A percentile compares a stretch with the other conserved stretches of the same genome.
phyloP scores from a whole-genome alignment of 1,140 invertebrate species.

The Achroia grisella region DNA sequence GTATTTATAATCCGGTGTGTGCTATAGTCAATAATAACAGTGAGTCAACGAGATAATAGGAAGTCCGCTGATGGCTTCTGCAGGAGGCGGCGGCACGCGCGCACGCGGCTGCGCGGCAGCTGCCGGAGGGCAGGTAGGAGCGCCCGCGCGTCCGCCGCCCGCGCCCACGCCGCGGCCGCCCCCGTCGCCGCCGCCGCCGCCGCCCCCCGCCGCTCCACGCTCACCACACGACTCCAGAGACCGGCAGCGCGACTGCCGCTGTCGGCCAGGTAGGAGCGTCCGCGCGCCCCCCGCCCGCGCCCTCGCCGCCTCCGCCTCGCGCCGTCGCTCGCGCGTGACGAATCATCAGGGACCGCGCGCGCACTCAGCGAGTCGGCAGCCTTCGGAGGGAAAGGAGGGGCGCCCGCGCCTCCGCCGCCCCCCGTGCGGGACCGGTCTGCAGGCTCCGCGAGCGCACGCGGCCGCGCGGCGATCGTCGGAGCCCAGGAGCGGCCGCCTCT shows the following conservation, averaged over 20 bases:
- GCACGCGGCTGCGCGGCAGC: conserved; percentile 20
- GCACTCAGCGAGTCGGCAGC: too few relatives aligned
- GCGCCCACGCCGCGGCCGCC: too few relatives aligned
- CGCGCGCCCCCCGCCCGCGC: conserved; percentile 14
- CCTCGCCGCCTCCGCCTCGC: conserved; percentile 26
- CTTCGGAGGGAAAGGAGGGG: too few relatives aligned
- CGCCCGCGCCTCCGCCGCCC: conserved; percentile 19
- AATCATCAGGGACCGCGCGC: too few relatives aligned
- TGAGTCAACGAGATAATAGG: conserved; percentile 26
- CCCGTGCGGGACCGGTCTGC: conserved; percentile 41
- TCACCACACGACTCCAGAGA: too few relatives aligned
- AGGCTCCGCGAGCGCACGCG: conserved; percentile 25
- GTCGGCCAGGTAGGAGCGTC: conserved; percentile 11
- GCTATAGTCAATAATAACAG: too few relatives aligned
- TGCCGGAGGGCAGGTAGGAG: conserved; percentile 35
- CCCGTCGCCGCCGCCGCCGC: conserved; percentile 19
- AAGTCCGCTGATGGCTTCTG: conserved; percentile 15
- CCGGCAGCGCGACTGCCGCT: conserved; percentile 24
- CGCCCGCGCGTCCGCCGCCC: conserved; percentile 16
- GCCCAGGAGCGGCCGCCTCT: conserved; percentile 24
- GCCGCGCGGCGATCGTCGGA: conserved; percentile 27
- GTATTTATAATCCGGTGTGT: too few relatives aligned
- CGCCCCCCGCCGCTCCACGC: conserved; percentile 21
- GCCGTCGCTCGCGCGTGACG: conserved; percentile 13
- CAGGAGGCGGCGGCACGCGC: conserved; percentile 29